A percentile compares a stretch with the other conserved stretches of the same genome.
These are phyloP conservation scores for Lepilemur ruficaudatus DNA, from an alignment of 2,797 vertebrate species.

Conservation along the genomic window DNA sequence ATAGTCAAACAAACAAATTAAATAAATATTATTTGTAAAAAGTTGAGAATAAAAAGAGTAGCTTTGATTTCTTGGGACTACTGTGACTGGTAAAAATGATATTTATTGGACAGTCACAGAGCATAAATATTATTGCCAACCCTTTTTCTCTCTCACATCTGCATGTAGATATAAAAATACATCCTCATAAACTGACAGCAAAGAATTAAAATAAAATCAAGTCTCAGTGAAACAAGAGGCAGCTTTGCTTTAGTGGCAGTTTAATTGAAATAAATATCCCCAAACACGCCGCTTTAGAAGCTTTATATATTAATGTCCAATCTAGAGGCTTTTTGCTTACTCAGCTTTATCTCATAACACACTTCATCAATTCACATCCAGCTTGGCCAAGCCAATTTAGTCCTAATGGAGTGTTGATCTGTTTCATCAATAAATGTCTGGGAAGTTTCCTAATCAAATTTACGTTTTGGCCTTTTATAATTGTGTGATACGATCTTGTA, in stretches of 20 bases:
- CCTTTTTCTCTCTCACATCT: background rate
- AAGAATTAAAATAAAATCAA: background rate
- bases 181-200: background rate
- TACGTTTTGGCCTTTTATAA: background rate
- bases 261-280: background rate
- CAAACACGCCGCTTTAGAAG: background rate
- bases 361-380: background rate
- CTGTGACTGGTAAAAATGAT: background rate
- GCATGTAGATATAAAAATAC: background rate
- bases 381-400: background rate
- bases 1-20: background rate
- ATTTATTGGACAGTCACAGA: background rate
- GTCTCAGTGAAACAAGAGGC: background rate
- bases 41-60: background rate
- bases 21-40: background rate
- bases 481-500: background rate
- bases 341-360: background rate
- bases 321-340: background rate
- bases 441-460: background rate
- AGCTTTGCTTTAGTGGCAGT: background rate
- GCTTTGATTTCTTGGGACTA: background rate
- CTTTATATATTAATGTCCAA: background rate
- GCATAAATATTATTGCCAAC: background rate
- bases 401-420: background rate
- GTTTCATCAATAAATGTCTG: background rate